Evolutionary conservation across 2,888 invertebrate species (phyloP).

Genomic region (Caenorhabditis zanzibari): DNA sequence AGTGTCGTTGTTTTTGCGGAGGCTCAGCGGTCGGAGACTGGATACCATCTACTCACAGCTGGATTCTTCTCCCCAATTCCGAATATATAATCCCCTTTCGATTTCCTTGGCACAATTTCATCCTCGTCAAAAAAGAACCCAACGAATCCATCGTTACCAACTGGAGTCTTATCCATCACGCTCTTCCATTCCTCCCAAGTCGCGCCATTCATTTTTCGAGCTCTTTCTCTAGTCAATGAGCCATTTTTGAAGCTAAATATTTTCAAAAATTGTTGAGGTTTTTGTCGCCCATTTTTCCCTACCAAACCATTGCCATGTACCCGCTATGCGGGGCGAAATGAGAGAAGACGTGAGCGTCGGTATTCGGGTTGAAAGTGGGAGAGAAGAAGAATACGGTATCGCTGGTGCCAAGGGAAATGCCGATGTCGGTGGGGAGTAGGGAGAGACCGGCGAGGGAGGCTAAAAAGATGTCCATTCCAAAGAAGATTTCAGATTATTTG

Average conservation of each 20-base stretch:
- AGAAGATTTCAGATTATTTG: no score
- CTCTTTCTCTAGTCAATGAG: slow-evolving; percentile 92
- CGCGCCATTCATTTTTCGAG: slow-evolving; percentile 89
- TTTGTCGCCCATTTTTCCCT: no score
- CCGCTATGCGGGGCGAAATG: slow-evolving; percentile 88
- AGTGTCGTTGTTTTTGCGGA: no score
- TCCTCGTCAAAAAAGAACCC: slow-evolving; percentile 86
- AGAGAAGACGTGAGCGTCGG: slow-evolving; percentile 89
- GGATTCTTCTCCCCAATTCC: slow-evolving; percentile 83
- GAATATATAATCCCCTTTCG: slow-evolving; percentile 87
- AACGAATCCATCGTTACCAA: slow-evolving; percentile 64
- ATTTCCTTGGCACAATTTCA: slow-evolving; percentile 85
- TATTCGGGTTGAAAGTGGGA: slow-evolving; percentile 79
- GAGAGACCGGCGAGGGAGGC: slow-evolving; percentile 88
- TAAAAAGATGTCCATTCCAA: no score
- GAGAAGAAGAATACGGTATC: slow-evolving; percentile 89
- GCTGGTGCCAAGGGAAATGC: slow-evolving; percentile 90
- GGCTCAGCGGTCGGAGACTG: no score
- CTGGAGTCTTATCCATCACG: slow-evolving; percentile 37
- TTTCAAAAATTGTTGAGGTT: background rate
- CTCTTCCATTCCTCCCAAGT: slow-evolving; percentile 90
- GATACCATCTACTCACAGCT: slow-evolving; percentile 17
- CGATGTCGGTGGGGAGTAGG: slow-evolving; percentile 90
- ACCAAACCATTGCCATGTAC: slow-evolving; percentile 94
- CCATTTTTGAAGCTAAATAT: slow-evolving; percentile 91